Percentiles rank a stretch among this genome's conserved stretches.
These are phyloP conservation scores for Microtus pennsylvanicus DNA, from an alignment of 2,113 vertebrate genomes.

Conservation along the genomic window DNA sequence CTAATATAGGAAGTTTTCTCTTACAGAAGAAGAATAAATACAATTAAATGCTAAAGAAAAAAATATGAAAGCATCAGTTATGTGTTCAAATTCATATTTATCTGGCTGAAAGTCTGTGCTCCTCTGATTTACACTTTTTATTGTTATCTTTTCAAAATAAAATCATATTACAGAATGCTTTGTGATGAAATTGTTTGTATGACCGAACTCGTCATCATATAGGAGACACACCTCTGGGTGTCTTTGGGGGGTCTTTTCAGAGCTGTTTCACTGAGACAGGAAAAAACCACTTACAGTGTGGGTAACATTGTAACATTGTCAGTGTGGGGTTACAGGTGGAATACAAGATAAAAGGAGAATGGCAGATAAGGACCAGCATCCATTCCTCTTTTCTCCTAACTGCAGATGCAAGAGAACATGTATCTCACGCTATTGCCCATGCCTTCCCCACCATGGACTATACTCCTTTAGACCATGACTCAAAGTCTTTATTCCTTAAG, in stretches of 20 bases:
- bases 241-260: neutral
- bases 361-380: neutral
- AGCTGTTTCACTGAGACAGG: neutral
- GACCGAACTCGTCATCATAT: neutral
- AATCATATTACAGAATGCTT: neutral
- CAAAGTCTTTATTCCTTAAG: too few species aligned
- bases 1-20: neutral
- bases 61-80: too few species aligned
- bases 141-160: neutral
- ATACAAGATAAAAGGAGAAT: fast-evolving
- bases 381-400: neutral
- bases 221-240: neutral
- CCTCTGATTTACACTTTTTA: neutral
- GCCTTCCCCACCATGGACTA: too few species aligned
- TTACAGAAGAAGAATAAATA: neutral
- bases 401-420: neutral
- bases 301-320: too few species aligned
- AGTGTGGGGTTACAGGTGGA: neutral
- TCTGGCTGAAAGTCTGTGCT: neutral
- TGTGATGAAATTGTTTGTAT: neutral
- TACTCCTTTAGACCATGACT: neutral
- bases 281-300: too few species aligned
- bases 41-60: neutral
- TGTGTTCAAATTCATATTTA: neutral
- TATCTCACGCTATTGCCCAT: neutral